Conservation (phyloP, 2,113 vertebrate species). For the Serilophus lunatus region DNA sequence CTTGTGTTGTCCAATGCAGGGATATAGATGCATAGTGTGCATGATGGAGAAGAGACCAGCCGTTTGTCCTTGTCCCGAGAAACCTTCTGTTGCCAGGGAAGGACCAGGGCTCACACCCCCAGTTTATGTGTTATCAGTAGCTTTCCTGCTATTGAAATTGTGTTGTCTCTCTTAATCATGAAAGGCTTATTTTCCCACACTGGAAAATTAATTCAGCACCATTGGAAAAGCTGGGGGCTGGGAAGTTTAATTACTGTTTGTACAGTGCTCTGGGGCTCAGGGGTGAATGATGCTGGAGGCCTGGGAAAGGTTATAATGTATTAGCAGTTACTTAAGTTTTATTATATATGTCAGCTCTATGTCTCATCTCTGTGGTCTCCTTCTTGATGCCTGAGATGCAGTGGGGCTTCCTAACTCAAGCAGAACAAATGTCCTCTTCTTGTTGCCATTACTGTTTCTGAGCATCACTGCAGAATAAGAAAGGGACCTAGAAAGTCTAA, state of each 20-base stretch:
- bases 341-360: neutral
- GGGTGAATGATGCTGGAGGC: neutral
- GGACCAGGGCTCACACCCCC: neutral
- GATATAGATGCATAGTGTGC: accelerated
- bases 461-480: neutral
- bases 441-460: neutral
- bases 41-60: neutral
- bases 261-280: neutral
- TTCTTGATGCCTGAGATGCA: neutral
- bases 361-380: neutral
- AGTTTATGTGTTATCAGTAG: neutral
- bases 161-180: neutral
- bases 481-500: neutral
- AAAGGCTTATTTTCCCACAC: constrained; percentile 19
- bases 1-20: neutral
- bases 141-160: neutral
- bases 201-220: constrained; percentile 10
- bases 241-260: constrained; percentile 23
- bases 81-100: neutral
- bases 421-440: neutral
- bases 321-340: neutral
- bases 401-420: neutral
- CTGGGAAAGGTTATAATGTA: neutral
- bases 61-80: neutral
- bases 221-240: neutral